Percentiles rank a stretch among this genome's conserved stretches.
Conservation (phyloP, 2,113 vertebrate species). For the Diphyllodes magnificus region DNA sequence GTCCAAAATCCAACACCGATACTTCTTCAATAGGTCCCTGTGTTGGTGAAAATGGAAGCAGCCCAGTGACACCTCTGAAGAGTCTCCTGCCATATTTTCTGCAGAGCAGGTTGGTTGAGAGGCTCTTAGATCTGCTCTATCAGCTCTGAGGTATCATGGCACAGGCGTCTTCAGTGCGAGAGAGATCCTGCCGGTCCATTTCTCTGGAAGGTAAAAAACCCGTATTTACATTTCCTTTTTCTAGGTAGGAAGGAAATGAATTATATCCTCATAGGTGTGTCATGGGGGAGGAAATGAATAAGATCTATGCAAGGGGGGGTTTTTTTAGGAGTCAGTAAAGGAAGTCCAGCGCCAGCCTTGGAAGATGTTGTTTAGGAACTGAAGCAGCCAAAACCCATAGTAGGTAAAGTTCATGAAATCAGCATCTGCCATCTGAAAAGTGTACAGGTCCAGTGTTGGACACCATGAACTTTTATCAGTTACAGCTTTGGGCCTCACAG, state of each 20-base stretch:
- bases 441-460: not conserved
- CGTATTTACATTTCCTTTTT: not conserved
- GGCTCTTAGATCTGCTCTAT: not conserved
- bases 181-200: not conserved
- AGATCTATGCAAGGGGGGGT: not conserved
- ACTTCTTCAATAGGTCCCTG: not conserved
- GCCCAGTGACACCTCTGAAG: not conserved
- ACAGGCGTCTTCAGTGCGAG: rapidly evolving
- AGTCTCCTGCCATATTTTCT: not conserved
- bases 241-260: not conserved
- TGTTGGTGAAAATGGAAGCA: not conserved
- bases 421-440: not conserved
- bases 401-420: not conserved
- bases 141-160: not conserved
- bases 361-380: not conserved
- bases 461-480: not conserved
- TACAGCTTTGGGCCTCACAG: not conserved
- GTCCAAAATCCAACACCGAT: not conserved
- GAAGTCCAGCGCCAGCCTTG: not conserved
- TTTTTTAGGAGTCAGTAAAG: not conserved
- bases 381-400: not conserved
- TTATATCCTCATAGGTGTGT: not conserved
- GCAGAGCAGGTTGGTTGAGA: not conserved
- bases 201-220: not conserved
- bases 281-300: not conserved